phyloP scores from a whole-genome alignment of 2,113 vertebrate genomes.

The Petaurus breviceps region DNA sequence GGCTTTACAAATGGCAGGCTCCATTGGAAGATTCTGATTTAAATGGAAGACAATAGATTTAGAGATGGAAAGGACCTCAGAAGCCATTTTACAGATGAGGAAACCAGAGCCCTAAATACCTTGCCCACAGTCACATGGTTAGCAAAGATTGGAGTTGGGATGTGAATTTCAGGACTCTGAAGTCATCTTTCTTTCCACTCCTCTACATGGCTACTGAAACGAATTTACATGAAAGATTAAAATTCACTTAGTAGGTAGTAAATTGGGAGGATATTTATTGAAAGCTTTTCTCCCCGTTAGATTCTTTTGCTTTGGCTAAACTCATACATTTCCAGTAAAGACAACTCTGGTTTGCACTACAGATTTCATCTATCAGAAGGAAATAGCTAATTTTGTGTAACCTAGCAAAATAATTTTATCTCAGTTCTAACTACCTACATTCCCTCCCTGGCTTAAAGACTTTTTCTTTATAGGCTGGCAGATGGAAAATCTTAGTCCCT shows the following conservation, averaged over 20 bases:
- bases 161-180: no score
- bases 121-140: no score
- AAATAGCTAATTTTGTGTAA: not conserved
- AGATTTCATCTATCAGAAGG: not conserved
- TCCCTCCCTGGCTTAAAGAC: slow-evolving; percentile 4
- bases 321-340: slow-evolving; percentile 4
- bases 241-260: not conserved
- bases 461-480: slow-evolving; percentile 7
- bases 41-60: not conserved
- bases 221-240: not conserved
- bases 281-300: slow-evolving; percentile 16
- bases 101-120: no score
- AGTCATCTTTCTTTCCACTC: no score
- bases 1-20: not conserved
- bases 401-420: no score
- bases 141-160: no score
- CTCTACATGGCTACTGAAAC: no score
- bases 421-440: not conserved
- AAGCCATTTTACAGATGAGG: no score
- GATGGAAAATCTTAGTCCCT: not conserved
- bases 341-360: not conserved
- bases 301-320: not conserved
- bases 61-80: not conserved
- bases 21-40: not conserved
- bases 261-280: not conserved